phyloP scores from a whole-genome alignment of 2,113 vertebrate genomes.

The Sorex araneus region DNA sequence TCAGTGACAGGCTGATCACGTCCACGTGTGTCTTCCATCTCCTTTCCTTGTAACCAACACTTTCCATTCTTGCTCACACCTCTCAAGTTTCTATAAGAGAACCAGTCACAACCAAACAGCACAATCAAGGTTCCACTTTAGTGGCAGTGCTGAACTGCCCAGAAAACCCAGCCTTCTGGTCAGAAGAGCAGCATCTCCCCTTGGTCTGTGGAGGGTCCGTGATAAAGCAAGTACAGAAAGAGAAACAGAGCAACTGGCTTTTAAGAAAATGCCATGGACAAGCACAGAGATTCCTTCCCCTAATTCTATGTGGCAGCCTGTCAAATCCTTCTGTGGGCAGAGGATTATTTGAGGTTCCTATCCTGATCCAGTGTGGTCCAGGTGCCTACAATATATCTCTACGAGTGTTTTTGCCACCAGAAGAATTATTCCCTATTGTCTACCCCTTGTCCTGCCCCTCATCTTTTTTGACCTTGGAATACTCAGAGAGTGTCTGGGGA shows the following conservation, averaged over 20 bases:
- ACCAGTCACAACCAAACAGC: neutral
- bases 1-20: neutral
- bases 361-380: neutral
- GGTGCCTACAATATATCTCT: too few species aligned
- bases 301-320: neutral
- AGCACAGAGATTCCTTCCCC: neutral
- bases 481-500: neutral
- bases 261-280: neutral
- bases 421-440: neutral
- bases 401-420: neutral
- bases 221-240: neutral
- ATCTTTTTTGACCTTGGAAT: neutral
- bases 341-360: neutral
- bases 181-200: too few species aligned
- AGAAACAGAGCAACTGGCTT: neutral
- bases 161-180: neutral
- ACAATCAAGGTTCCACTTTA: neutral
- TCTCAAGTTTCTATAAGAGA: constrained; percentile 41
- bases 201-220: neutral
- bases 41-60: neutral
- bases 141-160: neutral
- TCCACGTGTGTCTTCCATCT: neutral
- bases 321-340: neutral
- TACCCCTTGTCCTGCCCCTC: neutral
- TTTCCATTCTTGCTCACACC: constrained; percentile 9